Percentiles rank a stretch among this genome's conserved stretches.
Conservation (phyloP, 2,888 invertebrate species). For the Mystacides longicornis region DNA sequence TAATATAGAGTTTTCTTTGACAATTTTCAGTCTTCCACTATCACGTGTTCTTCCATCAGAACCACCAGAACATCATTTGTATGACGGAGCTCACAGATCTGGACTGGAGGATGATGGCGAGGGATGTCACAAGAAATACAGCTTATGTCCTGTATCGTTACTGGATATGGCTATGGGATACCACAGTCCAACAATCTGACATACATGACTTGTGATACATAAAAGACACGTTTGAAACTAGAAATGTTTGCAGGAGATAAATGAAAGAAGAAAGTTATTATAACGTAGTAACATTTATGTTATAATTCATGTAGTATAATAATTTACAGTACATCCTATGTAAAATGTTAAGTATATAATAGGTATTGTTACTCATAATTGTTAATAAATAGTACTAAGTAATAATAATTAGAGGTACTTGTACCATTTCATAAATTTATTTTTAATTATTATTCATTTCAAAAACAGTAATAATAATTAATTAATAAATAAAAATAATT, state of each 20-base stretch:
- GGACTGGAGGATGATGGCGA: conserved; percentile 33
- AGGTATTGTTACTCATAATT: background rate
- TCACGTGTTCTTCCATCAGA: conserved; percentile 55
- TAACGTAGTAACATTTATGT: conserved; percentile 64
- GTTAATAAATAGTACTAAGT: conserved; percentile 21
- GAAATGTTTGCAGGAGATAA: no score
- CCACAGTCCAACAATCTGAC: no score
- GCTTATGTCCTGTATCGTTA: conserved; percentile 61
- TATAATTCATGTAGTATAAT: conserved; percentile 50
- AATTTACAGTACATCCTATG: conserved; percentile 51
- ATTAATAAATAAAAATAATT: background rate
- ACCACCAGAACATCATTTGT: conserved; percentile 56
- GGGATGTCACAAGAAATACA: conserved; percentile 50
- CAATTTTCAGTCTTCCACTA: conserved; percentile 55
- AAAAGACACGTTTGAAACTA: no score
- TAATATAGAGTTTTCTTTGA: background rate
- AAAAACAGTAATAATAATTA: background rate
- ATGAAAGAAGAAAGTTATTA: conserved; percentile 42
- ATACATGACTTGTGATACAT: no score
- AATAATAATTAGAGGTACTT: conserved; percentile 24
- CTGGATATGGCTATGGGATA: conserved; percentile 63
- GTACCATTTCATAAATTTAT: background rate
- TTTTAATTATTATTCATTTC: background rate
- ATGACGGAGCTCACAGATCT: conserved; percentile 56
- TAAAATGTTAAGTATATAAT: background rate